Evolutionary conservation across 2,113 vertebrate genomes (phyloP), one percentile per base, ranked within the genome.

Genomic region (Ornithorhynchus anatinus): DNA sequence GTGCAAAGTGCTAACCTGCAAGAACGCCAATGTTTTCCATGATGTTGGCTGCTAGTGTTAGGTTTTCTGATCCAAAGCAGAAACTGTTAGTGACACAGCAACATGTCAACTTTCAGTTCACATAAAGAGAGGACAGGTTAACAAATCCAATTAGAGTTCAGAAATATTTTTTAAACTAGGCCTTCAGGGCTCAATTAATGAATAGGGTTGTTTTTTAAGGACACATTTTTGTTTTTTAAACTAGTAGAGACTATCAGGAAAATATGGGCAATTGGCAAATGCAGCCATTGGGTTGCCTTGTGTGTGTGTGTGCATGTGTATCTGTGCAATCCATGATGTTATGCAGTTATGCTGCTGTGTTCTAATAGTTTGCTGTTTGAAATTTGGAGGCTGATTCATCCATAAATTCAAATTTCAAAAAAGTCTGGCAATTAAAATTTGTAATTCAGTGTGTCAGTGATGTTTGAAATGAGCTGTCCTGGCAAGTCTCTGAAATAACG

Each of bases 171-270:
- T 57, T n/a, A 44, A 70, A 72, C 22, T 51, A 45, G 43, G 47
- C 20, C 47, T 59, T 11, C 8, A 1, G 19, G 68, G 69, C 47
- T 51, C 71, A 36, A 58, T 87, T 77, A 84, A 79, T 4, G 65
- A 78, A 40, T 31, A 74, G 5, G 35, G 25, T 39, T 70, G 53
- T 17, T 73, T 81, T 79, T 53, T 64, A 50, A 45, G 75, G n/a
- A 59, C 1, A n/a, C 12, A 45, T 68, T 69, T 63, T 39, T 70
- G 53, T 17, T 73, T 81, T 79, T 53, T 64, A 50, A 45, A 75
- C 25, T 71, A 69, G n/a, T 4, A 64, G 36, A 15, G 16, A 29
- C 11, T 57, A 16, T 1, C 16, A 75, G 15, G 75, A 71, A 78
- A 52, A 68, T 29, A 52, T 4, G 3, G 61, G 42, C 61, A 84